Evolutionary conservation across 1,140 invertebrate genomes (phyloP).

Genomic region (Tetragnatha versicolor): DNA sequence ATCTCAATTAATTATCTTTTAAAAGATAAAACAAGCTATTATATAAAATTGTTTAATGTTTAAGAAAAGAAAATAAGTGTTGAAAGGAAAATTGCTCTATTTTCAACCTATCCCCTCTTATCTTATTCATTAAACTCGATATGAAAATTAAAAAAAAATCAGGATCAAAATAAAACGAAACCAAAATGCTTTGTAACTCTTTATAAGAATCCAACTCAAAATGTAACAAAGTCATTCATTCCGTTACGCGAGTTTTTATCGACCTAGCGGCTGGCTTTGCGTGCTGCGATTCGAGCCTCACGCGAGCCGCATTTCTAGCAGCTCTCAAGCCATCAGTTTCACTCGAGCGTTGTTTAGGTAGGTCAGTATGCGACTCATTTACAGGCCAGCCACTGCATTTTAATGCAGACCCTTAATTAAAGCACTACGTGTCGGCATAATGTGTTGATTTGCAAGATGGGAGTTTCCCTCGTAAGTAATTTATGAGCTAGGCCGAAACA

Average conservation of each 20-base stretch:
- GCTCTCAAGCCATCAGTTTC: slow-evolving; percentile 23
- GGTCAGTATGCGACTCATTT: background rate
- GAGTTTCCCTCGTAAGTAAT: slow-evolving; percentile 27
- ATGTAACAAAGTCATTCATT: no score
- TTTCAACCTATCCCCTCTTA: no score
- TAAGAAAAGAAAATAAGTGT: no score
- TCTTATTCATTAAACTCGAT: no score
- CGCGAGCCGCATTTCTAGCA: slow-evolving; percentile 23
- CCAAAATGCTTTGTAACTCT: no score
- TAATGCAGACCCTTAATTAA: slow-evolving; percentile 31
- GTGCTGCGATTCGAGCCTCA: background rate
- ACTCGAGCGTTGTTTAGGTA: slow-evolving; percentile 23
- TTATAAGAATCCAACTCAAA: no score
- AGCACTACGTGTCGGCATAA: slow-evolving; percentile 19
- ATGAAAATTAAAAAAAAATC: no score
- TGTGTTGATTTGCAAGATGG: slow-evolving; percentile 35
- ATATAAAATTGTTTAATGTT: no score
- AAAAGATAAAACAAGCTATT: no score
- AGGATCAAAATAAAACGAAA: no score
- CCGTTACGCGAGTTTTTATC: slow-evolving; percentile 10
- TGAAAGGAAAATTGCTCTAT: no score
- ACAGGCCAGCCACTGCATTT: slow-evolving; percentile 27
- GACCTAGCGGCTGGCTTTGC: slow-evolving; percentile 7
- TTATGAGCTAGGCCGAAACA: slow-evolving; percentile 1
- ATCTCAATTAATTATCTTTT: no score